phyloP scores from a whole-genome alignment of 1,140 invertebrate genomes.

The Apocrypta bakeri region DNA sequence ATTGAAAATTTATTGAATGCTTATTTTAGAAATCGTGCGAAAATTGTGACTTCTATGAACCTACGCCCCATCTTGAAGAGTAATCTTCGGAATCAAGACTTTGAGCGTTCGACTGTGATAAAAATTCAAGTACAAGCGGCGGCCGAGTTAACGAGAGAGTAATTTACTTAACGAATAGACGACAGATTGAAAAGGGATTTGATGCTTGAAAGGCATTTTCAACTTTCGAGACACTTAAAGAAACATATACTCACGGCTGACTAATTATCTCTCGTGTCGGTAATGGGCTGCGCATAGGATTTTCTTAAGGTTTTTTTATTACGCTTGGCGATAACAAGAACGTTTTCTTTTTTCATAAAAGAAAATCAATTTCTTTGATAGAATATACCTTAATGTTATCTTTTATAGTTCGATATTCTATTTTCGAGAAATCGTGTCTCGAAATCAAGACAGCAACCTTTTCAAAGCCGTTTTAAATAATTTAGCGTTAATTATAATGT shows the following conservation, averaged over 20 bases:
- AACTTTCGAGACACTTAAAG: neutral
- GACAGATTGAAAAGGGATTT: neutral
- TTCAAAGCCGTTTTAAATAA: neutral
- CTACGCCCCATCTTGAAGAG: neutral
- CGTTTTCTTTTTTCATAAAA: slow-evolving; percentile 4
- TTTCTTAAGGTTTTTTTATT: slow-evolving; percentile 14
- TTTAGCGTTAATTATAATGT: neutral
- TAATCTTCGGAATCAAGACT: neutral
- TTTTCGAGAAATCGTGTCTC: slow-evolving; percentile 27
- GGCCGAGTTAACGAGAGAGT: neutral
- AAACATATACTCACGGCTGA: slow-evolving; percentile 15
- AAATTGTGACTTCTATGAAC: slow-evolving; percentile 11
- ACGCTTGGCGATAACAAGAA: neutral
- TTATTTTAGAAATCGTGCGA: slow-evolving; percentile 1
- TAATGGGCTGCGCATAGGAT: slow-evolving; percentile 56
- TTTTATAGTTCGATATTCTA: neutral
- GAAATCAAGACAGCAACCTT: neutral
- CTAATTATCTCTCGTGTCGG: slow-evolving; percentile 49
- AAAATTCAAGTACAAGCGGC: slow-evolving; percentile 26
- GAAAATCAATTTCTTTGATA: slow-evolving; percentile 1
- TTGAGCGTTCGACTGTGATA: slow-evolving; percentile 32
- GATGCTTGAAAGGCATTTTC: neutral
- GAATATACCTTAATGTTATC: neutral
- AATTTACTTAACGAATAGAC: neutral
- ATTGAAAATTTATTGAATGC: neutral